A percentile compares a stretch with the other conserved stretches of the same genome.
Evolutionary conservation across 2,113 vertebrate species (phyloP).

Genomic region (Hyla sarda): DNA sequence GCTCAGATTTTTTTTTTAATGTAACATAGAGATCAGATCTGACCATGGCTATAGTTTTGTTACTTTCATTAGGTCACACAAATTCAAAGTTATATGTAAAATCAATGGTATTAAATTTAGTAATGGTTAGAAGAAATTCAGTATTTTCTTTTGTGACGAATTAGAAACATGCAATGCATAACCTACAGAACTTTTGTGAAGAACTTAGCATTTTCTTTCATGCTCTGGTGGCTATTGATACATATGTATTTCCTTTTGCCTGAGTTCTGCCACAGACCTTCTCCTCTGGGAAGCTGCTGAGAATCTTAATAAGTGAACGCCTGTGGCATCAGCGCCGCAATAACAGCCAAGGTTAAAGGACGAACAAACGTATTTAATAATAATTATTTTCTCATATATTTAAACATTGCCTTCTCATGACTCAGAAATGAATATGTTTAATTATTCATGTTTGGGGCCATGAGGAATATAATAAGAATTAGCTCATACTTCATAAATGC

Average conservation of each 20-base stretch:
- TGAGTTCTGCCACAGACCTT: conserved; percentile 4
- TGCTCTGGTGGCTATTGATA: conserved; percentile 43
- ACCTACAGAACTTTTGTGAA: neutral
- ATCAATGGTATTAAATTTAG: neutral
- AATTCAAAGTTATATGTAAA: neutral
- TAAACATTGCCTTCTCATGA: neutral
- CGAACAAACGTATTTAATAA: conserved; percentile 38
- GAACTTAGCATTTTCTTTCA: conserved; percentile 31
- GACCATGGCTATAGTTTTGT: neutral
- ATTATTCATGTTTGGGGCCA: conserved; percentile 28
- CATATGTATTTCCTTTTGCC: conserved; percentile 36
- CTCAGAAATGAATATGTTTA: neutral
- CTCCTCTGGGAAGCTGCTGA: conserved; percentile 24
- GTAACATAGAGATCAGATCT: too few species aligned
- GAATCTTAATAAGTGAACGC: conserved; percentile 35
- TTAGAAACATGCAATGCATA: neutral
- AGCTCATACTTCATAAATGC: neutral
- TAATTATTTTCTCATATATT: conserved; percentile 24
- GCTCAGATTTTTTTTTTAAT: too few species aligned
- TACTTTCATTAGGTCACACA: neutral
- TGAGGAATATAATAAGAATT: neutral
- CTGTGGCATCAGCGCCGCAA: conserved; percentile 4
- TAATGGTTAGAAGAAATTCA: neutral
- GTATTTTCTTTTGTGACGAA: neutral
- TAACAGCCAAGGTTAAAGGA: conserved; percentile 43